Conservation (phyloP, 2,888 invertebrate species). For the Ceratothoa steindachneri region DNA sequence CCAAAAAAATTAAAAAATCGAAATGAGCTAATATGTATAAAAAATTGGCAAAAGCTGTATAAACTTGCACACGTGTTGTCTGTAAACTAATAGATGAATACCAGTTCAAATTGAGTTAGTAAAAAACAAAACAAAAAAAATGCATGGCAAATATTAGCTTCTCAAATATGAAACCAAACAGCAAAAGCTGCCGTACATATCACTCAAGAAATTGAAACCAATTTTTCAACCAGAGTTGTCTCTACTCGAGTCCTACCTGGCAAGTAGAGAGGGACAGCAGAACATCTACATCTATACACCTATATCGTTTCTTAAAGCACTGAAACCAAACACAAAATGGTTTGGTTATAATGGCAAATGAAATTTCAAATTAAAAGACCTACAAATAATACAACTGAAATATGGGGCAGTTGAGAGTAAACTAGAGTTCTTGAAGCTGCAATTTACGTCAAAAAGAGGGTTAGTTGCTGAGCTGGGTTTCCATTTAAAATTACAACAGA, state of each 20-base stretch:
- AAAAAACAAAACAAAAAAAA: too few species aligned
- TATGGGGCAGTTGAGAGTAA: neutral
- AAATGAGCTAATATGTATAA: too few species aligned
- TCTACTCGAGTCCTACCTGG: slow-evolving; percentile 42
- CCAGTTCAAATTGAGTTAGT: too few species aligned
- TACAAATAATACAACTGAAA: neutral
- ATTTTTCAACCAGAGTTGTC: too few species aligned
- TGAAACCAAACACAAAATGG: slow-evolving; percentile 10
- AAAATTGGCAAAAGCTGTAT: too few species aligned
- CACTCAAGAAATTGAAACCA: too few species aligned
- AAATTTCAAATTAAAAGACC: neutral
- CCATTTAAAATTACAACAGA: too few species aligned
- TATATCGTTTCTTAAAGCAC: slow-evolving; percentile 5
- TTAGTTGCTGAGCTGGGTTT: too few species aligned
- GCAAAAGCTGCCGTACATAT: neutral
- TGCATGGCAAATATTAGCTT: neutral
- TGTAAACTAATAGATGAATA: too few species aligned
- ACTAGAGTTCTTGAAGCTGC: neutral
- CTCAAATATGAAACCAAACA: neutral
- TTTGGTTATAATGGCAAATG: slow-evolving; percentile 2
- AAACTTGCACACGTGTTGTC: too few species aligned
- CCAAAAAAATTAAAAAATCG: too few species aligned
- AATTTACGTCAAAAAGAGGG: too few species aligned
- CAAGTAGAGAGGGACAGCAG: slow-evolving; percentile 47
- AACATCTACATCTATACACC: slow-evolving; percentile 44